A percentile compares a stretch with the other conserved stretches of the same genome.
These are phyloP conservation scores for Caenorhabditis panamensis DNA, from an alignment of 2,888 invertebrate genomes.

Conservation along the genomic window DNA sequence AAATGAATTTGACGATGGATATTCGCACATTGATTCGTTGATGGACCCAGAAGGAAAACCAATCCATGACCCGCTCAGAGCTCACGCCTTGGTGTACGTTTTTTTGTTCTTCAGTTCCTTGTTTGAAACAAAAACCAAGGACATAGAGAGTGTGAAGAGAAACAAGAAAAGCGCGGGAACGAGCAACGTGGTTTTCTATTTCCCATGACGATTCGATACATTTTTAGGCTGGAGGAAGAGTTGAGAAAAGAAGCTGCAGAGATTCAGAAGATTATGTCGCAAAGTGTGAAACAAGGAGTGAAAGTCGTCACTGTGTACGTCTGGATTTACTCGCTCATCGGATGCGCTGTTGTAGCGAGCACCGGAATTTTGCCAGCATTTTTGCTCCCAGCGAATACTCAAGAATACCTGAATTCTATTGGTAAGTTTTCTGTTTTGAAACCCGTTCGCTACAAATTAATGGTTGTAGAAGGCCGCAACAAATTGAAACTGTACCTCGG, in stretches of 20 bases:
- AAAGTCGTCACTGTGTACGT: slow-evolving; percentile 45
- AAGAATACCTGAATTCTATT: slow-evolving; percentile 62
- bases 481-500: slow-evolving; percentile 71
- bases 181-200: slow-evolving; percentile 17
- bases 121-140: not conserved
- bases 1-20: slow-evolving; percentile 37
- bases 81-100: slow-evolving; percentile 62
- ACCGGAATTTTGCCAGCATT: slow-evolving; percentile 74
- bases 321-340: slow-evolving; percentile 70
- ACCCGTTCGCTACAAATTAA: not conserved
- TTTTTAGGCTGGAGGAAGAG: slow-evolving; percentile 65
- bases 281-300: slow-evolving; percentile 5
- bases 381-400: slow-evolving; percentile 68
- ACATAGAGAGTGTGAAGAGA: not conserved
- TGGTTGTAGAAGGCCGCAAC: slow-evolving; percentile 68
- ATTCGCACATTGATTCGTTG: slow-evolving; percentile 34
- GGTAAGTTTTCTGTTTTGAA: slow-evolving; percentile 48
- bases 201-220: not conserved
- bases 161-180: not conserved
- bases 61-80: slow-evolving; percentile 62
- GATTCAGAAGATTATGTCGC: slow-evolving; percentile 51
- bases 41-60: slow-evolving; percentile 69
- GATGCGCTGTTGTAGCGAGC: slow-evolving; percentile 68
- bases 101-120: slow-evolving; percentile 7
- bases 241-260: slow-evolving; percentile 62